These are phyloP conservation scores for Seriola aureovittata DNA, from an alignment of 2,113 vertebrate species.

Conservation along the genomic window DNA sequence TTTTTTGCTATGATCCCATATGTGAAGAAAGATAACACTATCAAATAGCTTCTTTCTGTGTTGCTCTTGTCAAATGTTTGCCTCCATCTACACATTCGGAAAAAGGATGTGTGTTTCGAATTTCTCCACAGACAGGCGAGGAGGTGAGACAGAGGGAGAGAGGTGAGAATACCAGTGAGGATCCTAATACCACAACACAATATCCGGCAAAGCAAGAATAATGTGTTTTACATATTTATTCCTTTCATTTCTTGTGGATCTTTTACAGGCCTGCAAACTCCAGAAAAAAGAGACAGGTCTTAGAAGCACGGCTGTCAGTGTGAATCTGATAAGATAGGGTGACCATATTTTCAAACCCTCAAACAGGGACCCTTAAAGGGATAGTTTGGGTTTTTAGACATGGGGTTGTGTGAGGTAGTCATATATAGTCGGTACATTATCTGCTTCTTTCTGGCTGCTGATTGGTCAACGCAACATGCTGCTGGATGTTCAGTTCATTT, in stretches of 20 bases:
- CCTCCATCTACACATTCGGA: background rate
- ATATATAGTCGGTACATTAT: no score
- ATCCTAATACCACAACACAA: background rate
- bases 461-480: no score
- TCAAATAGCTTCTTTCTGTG: constrained; percentile 15
- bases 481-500: no score
- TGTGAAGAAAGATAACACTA: background rate
- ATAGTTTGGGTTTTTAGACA: no score
- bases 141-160: background rate
- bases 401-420: no score
- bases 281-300: no score
- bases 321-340: no score
- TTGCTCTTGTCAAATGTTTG: constrained; percentile 13
- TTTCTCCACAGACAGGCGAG: background rate
- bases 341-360: no score
- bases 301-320: no score
- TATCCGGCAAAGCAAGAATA: background rate
- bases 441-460: no score
- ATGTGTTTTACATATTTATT: background rate
- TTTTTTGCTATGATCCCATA: constrained; percentile 6
- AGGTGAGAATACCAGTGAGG: background rate
- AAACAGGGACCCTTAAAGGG: no score
- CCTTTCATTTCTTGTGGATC: background rate
- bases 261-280: no score
- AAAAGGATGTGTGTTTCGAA: background rate